These are phyloP conservation scores for Sebastes umbrosus DNA, from an alignment of 2,797 vertebrate species.

Conservation along the genomic window DNA sequence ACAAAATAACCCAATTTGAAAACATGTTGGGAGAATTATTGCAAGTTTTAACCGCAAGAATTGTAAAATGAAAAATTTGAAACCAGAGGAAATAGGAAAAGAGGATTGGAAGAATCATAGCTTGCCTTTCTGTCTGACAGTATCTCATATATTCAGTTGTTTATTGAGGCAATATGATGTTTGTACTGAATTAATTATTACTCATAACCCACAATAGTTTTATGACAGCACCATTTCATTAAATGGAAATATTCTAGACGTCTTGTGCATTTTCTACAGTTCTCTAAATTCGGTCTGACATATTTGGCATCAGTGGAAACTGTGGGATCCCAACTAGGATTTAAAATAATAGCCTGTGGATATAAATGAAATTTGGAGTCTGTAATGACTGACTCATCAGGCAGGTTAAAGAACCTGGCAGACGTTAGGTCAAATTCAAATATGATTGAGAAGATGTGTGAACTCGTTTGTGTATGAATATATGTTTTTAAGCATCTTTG, in stretches of 20 bases:
- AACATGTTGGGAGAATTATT: neutral
- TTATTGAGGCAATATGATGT: neutral
- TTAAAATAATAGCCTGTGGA: neutral
- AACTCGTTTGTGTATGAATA: neutral
- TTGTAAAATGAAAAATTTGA: neutral
- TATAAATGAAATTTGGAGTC: neutral
- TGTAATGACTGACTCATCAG: neutral
- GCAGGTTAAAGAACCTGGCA: neutral
- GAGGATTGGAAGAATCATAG: neutral
- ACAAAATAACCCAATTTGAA: neutral
- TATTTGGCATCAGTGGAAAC: neutral
- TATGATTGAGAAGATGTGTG: neutral
- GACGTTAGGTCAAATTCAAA: neutral
- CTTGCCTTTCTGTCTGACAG: neutral
- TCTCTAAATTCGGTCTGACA: neutral
- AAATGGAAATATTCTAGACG: neutral
- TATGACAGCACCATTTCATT: neutral
- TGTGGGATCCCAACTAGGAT: neutral
- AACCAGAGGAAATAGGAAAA: neutral
- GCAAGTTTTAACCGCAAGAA: neutral
- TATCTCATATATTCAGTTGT: neutral
- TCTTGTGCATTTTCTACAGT: neutral
- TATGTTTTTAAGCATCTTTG: neutral
- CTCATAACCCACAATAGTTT: neutral
- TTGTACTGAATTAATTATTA: neutral